These are phyloP conservation scores for Fratercula arctica DNA, from an alignment of 2,797 vertebrate genomes.

Conservation along the genomic window DNA sequence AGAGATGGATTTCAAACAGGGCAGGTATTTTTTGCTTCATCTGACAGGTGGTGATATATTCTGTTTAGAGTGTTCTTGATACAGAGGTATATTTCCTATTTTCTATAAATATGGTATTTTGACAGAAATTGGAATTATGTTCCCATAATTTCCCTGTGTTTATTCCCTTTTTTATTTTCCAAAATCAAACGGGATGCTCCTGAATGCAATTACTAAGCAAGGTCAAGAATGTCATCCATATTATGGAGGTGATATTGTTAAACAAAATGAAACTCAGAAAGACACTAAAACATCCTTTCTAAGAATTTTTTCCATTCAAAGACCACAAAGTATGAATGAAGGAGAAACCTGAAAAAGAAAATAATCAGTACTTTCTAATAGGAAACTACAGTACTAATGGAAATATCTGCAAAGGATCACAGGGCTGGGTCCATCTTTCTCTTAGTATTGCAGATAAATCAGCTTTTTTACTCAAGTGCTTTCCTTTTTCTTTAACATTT, in stretches of 20 bases:
- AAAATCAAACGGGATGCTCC: fast-evolving
- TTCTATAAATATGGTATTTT: not conserved
- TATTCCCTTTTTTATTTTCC: not conserved
- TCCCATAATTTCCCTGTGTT: not conserved
- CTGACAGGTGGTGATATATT: not conserved
- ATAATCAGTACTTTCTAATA: not conserved
- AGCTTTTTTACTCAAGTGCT: not conserved
- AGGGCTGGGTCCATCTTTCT: not conserved
- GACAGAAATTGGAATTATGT: not conserved
- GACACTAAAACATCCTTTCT: not conserved
- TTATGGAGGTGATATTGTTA: not conserved
- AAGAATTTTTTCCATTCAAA: not conserved
- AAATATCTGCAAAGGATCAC: not conserved
- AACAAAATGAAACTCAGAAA: not conserved
- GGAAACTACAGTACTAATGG: not conserved
- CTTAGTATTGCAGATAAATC: not conserved
- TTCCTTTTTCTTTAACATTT: not conserved
- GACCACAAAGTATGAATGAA: not conserved
- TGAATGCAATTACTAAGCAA: not conserved
- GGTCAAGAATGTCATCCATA: not conserved
- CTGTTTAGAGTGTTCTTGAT: not conserved
- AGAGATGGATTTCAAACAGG: not conserved
- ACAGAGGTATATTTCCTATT: not conserved
- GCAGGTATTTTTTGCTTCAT: not conserved
- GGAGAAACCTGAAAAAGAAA: not conserved